These are phyloP conservation scores for Chymomyza costata DNA, from an alignment of 1,140 invertebrate genomes.

Conservation along the genomic window DNA sequence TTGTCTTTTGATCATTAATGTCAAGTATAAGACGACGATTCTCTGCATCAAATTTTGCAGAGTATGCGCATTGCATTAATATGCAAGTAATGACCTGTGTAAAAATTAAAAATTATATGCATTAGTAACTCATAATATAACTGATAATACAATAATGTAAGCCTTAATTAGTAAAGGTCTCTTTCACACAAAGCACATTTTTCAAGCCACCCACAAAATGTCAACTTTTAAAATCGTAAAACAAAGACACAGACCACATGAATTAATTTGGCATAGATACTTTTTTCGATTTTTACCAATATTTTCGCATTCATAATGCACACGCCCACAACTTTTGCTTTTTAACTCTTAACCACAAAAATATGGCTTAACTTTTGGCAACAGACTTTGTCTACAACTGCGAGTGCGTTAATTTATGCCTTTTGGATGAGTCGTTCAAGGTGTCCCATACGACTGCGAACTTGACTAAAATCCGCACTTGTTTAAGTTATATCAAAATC, in stretches of 20 bases:
- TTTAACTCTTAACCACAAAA: background rate
- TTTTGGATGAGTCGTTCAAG: constrained; percentile 23
- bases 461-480: constrained; percentile 37
- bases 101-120: background rate
- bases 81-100: constrained; percentile 71
- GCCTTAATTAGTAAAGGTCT: no score
- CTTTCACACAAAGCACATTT: constrained; percentile 3
- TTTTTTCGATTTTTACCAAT: no score
- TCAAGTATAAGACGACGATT: constrained; percentile 78
- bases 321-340: constrained; percentile 34
- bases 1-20: constrained; percentile 82
- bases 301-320: no score
- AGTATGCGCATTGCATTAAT: constrained; percentile 68
- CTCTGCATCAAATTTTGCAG: constrained; percentile 68
- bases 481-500: constrained; percentile 20
- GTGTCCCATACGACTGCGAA: constrained; percentile 4
- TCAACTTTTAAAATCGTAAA: no score
- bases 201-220: constrained; percentile 3
- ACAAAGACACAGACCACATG: no score
- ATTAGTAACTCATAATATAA: constrained; percentile 6
- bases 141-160: constrained; percentile 10
- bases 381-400: constrained; percentile 15
- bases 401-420: constrained; percentile 30
- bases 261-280: no score
- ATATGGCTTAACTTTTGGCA: constrained; percentile 14